phyloP scores from a whole-genome alignment of 2,113 vertebrate genomes.

The Sphyrna mokarran region DNA sequence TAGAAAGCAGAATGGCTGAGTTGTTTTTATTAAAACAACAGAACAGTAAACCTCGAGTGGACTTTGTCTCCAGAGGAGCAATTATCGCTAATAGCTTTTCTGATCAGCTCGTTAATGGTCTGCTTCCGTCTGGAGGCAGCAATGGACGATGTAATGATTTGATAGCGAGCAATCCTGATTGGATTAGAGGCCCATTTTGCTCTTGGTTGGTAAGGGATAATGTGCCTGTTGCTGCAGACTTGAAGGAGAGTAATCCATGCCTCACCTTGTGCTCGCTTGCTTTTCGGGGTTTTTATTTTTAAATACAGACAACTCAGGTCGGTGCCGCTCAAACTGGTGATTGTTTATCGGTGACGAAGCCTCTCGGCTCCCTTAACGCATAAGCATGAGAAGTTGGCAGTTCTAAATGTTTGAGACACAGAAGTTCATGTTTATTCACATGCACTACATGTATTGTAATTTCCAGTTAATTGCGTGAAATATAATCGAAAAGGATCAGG shows the following conservation, averaged over 20 bases:
- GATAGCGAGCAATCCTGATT: conserved; percentile 82
- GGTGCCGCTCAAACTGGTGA: not conserved
- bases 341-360: not conserved
- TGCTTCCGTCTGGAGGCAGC: conserved; percentile 64
- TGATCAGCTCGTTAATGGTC: conserved; percentile 74
- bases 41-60: conserved; percentile 49
- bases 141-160: conserved; percentile 71
- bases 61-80: conserved; percentile 67
- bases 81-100: conserved; percentile 81
- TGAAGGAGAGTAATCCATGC: conserved; percentile 53
- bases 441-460: not conserved
- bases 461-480: not conserved
- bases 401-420: not conserved
- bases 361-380: not conserved
- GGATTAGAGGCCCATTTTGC: conserved; percentile 87
- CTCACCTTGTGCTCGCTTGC: conserved; percentile 42
- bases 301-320: not conserved
- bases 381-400: not conserved
- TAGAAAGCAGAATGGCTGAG: not conserved
- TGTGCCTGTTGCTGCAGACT: conserved; percentile 55
- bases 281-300: not conserved
- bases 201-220: conserved; percentile 64
- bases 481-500: not conserved
- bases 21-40: conserved; percentile 7
- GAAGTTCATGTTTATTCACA: not conserved